Base-by-base conservation (phyloP, 2,113 vertebrate genomes). In the Psephotus haematonotus region DNA sequence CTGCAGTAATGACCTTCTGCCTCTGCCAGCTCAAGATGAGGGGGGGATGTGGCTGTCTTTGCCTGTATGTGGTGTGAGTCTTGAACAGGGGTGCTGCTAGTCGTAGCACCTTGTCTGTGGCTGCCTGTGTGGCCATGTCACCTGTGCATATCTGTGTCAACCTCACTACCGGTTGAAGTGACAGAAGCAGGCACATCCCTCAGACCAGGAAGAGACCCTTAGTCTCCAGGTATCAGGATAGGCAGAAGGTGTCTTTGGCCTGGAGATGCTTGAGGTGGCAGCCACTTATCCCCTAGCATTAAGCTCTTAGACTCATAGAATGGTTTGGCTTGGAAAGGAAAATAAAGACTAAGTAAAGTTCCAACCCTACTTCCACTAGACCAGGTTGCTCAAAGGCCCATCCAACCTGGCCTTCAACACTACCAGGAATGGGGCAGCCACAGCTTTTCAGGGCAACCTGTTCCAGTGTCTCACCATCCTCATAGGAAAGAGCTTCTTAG, bases 31-130 rank as follows among this genome's bases (percentile, higher is more conserved):
- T 7, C n/a, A 10, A 33, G 28, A 28, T 4, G 5, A 82, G 19
- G 4, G 41, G 14, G 5, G 20, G 1, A 57, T 0, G 0, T 29
- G 31, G 13, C 31, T 52, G 11, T 4, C 15, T 43, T 35, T 71
- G 25, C 6, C 46, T 14, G 4, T 33, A 13, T 7, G 39, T 65
- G 37, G 1, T 19, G 23, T 37, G 31, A 72, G 16, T 20, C 39
- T 24, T 81, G 33, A 46, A 3, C 14, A 6, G 4, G 13, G 9
- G 7, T 13, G n/a, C 11, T 46, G 2, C 6, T 6, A 8, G 17
- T 3, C 5, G 1, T 27, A 63, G 8, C 0, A 1, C 15, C 11
- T 41, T 31, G 1, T 47, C 49, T 60, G 28, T 62, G 39, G 10
- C 28, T 8, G 1, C 4, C 19, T 50, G 17, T 9, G 3, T 18